Evolutionary conservation across 2,888 invertebrate species (phyloP).

Genomic region (Hanleya hanleyi): DNA sequence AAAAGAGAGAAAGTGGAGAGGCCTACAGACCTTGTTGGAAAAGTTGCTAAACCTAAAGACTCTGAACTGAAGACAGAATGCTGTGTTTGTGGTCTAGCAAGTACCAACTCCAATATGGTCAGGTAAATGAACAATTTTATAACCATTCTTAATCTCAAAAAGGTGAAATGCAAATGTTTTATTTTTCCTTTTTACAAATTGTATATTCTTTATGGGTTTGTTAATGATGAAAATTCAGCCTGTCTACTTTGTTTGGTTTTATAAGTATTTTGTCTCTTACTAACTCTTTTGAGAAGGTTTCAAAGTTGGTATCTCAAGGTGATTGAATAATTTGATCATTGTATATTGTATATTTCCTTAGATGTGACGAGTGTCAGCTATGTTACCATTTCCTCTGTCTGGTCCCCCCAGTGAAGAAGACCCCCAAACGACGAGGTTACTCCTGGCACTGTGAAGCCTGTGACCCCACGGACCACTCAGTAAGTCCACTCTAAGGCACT

Average conservation of each 20-base stretch:
- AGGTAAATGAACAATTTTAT: too few species aligned
- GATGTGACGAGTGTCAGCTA: slow-evolving; percentile 93
- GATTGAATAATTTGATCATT: too few species aligned
- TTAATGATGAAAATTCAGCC: too few species aligned
- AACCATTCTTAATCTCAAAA: too few species aligned
- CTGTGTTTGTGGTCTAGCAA: slow-evolving; percentile 53
- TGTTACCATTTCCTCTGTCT: slow-evolving; percentile 94
- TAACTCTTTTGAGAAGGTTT: too few species aligned
- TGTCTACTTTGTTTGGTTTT: too few species aligned
- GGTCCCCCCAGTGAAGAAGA: slow-evolving; percentile 94
- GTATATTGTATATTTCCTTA: slow-evolving; percentile 75
- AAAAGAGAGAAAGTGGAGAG: slow-evolving; percentile 7
- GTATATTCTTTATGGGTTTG: too few species aligned
- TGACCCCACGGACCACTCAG: slow-evolving; percentile 76
- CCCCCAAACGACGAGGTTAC: slow-evolving; percentile 94
- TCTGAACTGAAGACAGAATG: slow-evolving; percentile 38
- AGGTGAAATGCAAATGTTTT: too few species aligned
- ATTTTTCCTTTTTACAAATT: too few species aligned
- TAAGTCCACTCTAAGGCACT: slow-evolving; percentile 41
- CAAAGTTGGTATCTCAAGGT: too few species aligned
- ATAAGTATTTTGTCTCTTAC: too few species aligned
- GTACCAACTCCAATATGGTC: slow-evolving; percentile 50
- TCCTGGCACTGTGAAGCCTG: slow-evolving; percentile 98
- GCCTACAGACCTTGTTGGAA: background rate
- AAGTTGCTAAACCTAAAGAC: background rate